Percentiles rank a stretch among this genome's conserved stretches.
These are phyloP conservation scores for Sarcophilus harrisii DNA, from an alignment of 2,797 vertebrate genomes.

Conservation along the genomic window DNA sequence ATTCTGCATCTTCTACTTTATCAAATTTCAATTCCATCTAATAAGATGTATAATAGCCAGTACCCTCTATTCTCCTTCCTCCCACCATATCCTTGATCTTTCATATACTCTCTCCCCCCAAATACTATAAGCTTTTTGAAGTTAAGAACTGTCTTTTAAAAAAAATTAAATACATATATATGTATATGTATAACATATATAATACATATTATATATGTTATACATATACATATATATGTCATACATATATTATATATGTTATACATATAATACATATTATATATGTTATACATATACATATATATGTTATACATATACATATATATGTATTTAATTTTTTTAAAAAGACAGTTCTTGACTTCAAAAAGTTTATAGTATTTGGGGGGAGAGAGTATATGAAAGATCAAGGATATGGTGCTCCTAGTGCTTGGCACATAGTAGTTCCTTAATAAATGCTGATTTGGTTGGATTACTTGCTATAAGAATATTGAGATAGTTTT, in stretches of 20 bases:
- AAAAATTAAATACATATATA: background rate
- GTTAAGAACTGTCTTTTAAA: background rate
- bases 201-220: no score
- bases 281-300: no score
- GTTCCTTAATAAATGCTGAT: background rate
- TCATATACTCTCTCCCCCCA: background rate
- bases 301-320: no score
- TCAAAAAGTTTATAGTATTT: no score
- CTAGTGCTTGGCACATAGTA: background rate
- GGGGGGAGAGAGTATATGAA: no score
- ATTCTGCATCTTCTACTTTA: background rate
- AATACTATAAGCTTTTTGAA: background rate
- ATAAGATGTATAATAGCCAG: background rate
- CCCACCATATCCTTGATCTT: background rate
- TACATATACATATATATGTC: background rate
- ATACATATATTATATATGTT: no score
- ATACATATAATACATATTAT: no score
- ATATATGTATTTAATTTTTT: no score
- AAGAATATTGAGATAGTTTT: background rate
- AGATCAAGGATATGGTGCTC: no score
- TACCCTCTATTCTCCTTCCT: background rate
- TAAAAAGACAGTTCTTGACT: no score
- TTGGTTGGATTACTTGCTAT: background rate
- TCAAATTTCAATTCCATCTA: background rate
- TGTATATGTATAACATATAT: no score